Base-by-base conservation (phyloP, 2,113 vertebrate genomes). In the Oryzias celebensis region DNA sequence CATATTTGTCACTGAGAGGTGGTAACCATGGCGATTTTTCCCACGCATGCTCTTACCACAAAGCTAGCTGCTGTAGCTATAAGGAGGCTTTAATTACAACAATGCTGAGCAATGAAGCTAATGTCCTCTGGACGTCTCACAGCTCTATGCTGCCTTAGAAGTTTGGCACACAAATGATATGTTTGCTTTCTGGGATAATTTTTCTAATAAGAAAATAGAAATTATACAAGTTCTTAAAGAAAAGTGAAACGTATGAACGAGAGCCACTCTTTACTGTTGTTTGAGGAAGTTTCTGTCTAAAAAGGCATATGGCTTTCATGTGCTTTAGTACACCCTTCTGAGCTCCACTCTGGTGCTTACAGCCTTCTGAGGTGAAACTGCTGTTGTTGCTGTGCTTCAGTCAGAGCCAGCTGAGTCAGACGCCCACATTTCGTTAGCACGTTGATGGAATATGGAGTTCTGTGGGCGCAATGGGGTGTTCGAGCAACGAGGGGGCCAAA, bases 121-220 rank as follows among this genome's bases (percentile, higher is more conserved):
- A 58, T 43, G 7, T 50, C 20, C 16, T n/a, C 14, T 28, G 59
- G 14, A 26, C 36, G 20, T 20, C 23, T 23, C 3, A 43, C 12
- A 43, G n/a, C 14, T 14, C 54, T 45, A 31, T 41, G 31, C 14
- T 43, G 63, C 56, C 52, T 71, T 45, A 64, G 63, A 55, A 65
- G 62, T 83, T 86, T 88, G 86, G 86, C 86, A 88, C 84, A 78
- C 48, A 57, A 7, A 73, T 77, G 84, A 81, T 76, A 83, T 69
- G 75, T 24, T 60, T 14, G 16, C 58, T 50, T 58, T 59, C 53
- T 48, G 46, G 70, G 22, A 52, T 63, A 59, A 20, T 20, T 46
- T 56, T 75, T 14, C 12, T 12, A 36, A 62, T 82, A 84, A 65
- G 77, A 87, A 87, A 87, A 82, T 85, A 85, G 64, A 78, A 80